These are phyloP conservation scores for Leptoclinus maculatus DNA, from an alignment of 2,797 vertebrate species.

Conservation along the genomic window DNA sequence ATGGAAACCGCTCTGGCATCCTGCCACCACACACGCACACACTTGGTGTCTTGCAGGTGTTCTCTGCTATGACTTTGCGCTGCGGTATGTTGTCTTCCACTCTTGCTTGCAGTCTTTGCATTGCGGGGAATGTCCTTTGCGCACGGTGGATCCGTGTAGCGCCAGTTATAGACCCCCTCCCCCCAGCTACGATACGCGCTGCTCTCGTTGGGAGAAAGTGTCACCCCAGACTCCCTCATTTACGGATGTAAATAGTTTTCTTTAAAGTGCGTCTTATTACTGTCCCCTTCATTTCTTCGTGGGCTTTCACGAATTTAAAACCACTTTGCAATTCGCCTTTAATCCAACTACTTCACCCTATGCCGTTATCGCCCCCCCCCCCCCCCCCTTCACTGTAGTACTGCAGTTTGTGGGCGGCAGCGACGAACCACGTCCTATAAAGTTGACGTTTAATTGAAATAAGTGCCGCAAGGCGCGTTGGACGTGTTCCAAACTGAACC, in stretches of 20 bases:
- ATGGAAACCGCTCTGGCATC: slow-evolving; percentile 69
- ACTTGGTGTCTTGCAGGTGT: slow-evolving; percentile 68
- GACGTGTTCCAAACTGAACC: slow-evolving; percentile 35
- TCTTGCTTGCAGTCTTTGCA: slow-evolving; percentile 31
- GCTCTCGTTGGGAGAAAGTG: slow-evolving; percentile 33
- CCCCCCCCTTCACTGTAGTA: no score
- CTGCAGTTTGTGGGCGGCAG: not conserved
- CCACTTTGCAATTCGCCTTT: not conserved
- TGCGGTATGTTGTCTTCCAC: slow-evolving; percentile 30
- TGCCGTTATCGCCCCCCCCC: not conserved
- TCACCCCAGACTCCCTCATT: slow-evolving; percentile 6
- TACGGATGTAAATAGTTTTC: not conserved
- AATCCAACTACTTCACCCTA: not conserved
- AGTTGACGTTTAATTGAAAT: slow-evolving; percentile 64
- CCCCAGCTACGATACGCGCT: slow-evolving; percentile 34
- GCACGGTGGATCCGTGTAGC: slow-evolving; percentile 46
- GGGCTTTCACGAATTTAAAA: slow-evolving; percentile 1
- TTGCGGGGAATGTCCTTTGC: slow-evolving; percentile 52
- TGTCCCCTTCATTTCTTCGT: not conserved
- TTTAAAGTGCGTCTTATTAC: not conserved
- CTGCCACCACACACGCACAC: slow-evolving; percentile 41
- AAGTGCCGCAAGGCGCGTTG: slow-evolving; percentile 55
- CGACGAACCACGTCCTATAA: slow-evolving; percentile 26
- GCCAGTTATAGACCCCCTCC: slow-evolving; percentile 14
- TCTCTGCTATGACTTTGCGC: slow-evolving; percentile 64